These are phyloP conservation scores for Lipophrys pholis DNA, from an alignment of 2,113 vertebrate species.

Conservation along the genomic window DNA sequence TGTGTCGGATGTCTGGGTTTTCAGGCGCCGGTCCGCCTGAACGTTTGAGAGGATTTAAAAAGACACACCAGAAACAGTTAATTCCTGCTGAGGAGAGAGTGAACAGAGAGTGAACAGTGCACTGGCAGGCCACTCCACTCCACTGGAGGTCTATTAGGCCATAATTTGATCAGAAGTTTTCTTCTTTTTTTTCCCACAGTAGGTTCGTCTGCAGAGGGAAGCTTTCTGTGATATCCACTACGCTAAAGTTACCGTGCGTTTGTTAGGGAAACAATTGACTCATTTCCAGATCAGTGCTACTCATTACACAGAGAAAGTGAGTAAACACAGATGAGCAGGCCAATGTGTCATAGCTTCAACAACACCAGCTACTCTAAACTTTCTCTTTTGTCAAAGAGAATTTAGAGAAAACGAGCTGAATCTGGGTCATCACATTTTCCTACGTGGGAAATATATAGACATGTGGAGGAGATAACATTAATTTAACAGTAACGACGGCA, in stretches of 20 bases:
- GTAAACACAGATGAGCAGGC: not conserved
- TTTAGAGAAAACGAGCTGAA: too few relatives aligned
- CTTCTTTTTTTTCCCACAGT: not conserved
- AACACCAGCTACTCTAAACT: too few relatives aligned
- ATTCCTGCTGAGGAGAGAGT: constrained; percentile 28
- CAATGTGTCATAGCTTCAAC: too few relatives aligned
- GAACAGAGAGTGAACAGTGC: not conserved
- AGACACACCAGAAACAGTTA: constrained; percentile 22
- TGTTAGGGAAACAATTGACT: not conserved
- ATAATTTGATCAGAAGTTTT: not conserved
- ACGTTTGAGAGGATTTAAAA: constrained; percentile 43
- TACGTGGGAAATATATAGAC: too few relatives aligned
- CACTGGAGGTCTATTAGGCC: not conserved
- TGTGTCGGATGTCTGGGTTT: constrained; percentile 54
- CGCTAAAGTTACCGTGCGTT: not conserved
- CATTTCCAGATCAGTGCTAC: not conserved
- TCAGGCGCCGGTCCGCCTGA: constrained; percentile 37
- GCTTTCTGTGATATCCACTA: not conserved
- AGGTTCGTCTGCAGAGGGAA: not conserved
- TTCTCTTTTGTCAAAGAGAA: too few relatives aligned
- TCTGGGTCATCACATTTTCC: too few relatives aligned
- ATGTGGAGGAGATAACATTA: too few relatives aligned
- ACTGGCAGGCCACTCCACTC: not conserved
- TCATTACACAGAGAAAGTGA: not conserved
- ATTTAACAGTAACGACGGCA: too few relatives aligned